A percentile compares a stretch with the other conserved stretches of the same genome.
Evolutionary conservation across 2,113 vertebrate species (phyloP).

Genomic region (Puntigrus tetrazona): DNA sequence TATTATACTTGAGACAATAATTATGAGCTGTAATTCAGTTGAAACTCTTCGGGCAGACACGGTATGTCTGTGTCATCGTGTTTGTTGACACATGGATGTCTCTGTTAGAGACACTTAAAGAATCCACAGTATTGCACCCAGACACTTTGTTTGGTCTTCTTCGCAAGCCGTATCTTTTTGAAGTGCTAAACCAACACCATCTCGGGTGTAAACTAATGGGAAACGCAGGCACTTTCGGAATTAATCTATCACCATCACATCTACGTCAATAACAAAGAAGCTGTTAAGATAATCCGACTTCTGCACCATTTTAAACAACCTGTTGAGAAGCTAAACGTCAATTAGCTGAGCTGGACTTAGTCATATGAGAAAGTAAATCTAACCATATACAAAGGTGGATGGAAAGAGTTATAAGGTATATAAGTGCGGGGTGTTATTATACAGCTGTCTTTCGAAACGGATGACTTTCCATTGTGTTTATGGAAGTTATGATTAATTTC

Average conservation of each 20-base stretch:
- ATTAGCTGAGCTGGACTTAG: not conserved
- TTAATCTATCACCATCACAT: not conserved
- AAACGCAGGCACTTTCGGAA: not conserved
- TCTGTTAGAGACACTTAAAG: not conserved
- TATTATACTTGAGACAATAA: not conserved
- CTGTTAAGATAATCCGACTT: not conserved
- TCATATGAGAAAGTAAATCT: not conserved
- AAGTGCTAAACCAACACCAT: not conserved
- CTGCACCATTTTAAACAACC: not conserved
- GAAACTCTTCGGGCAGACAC: not conserved
- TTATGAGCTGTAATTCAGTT: not conserved
- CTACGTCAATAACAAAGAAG: not conserved
- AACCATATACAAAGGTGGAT: not conserved
- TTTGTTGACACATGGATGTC: not conserved
- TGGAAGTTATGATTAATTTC: not conserved
- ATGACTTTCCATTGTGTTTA: not conserved
- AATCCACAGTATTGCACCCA: not conserved
- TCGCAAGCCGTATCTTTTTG: no score
- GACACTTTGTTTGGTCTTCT: not conserved
- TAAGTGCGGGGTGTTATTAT: not conserved
- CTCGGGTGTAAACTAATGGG: not conserved
- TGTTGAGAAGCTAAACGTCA: not conserved
- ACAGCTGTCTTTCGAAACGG: not conserved
- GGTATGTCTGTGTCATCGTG: not conserved
- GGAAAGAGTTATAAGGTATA: not conserved